Evolutionary conservation across 2,113 vertebrate genomes (phyloP).

Genomic region (Myrmecophaga tridactyla): DNA sequence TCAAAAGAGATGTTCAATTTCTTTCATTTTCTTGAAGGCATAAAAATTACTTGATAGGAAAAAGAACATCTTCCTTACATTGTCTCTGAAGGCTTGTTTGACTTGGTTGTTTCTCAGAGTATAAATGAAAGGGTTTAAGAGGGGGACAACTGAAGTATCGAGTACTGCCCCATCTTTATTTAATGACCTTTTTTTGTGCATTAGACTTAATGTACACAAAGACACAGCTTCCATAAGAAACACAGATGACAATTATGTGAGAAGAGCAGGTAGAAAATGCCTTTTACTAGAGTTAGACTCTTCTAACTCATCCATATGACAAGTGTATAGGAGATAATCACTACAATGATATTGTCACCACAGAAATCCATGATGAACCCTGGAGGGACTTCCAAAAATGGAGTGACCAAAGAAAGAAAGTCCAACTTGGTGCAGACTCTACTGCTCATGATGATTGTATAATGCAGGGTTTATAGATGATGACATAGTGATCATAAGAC

Average conservation of each 20-base stretch:
- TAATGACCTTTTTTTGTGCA: not conserved
- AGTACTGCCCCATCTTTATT: not conserved
- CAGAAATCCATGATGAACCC: not conserved
- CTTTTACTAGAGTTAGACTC: not conserved
- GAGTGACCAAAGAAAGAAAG: not conserved
- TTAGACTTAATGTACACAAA: constrained; percentile 5
- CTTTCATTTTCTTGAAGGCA: no score
- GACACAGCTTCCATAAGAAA: not conserved
- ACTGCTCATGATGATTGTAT: not conserved
- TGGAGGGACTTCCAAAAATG: not conserved
- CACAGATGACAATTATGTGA: not conserved
- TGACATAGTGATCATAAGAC: not conserved
- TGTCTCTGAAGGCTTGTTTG: not conserved
- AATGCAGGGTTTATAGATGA: constrained; percentile 21
- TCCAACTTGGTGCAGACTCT: not conserved
- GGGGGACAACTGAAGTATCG: not conserved
- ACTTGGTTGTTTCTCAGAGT: not conserved
- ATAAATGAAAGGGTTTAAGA: not conserved
- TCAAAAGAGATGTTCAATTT: no score
- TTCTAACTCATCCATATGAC: not conserved
- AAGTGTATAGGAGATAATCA: constrained; percentile 24
- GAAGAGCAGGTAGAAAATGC: not conserved
- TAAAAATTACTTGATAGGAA: no score
- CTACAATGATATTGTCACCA: not conserved
- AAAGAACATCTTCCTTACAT: not conserved